Evolutionary conservation across 2,797 vertebrate species (phyloP).

Genomic region (Epinephelus malabaricus): DNA sequence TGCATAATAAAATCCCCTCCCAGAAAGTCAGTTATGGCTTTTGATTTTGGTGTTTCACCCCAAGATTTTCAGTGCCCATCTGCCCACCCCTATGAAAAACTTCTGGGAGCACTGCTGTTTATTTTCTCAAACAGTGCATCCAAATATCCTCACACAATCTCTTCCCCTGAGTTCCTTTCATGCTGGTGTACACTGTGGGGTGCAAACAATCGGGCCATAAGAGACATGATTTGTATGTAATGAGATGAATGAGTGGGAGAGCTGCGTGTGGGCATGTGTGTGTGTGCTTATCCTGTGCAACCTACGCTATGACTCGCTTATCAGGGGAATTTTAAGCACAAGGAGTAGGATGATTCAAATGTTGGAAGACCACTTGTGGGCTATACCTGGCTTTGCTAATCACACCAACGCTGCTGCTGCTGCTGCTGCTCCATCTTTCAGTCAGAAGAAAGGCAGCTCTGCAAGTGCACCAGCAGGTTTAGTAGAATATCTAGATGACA

Average conservation of each 20-base stretch:
- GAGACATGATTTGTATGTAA: conserved; percentile 68
- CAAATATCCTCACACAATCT: conserved; percentile 16
- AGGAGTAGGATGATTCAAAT: conserved; percentile 73
- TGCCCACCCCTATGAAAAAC: too few relatives aligned
- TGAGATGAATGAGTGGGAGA: conserved; percentile 75
- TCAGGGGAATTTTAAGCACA: conserved; percentile 62
- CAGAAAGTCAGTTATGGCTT: too few relatives aligned
- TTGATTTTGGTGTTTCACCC: too few relatives aligned
- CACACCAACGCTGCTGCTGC: conserved; percentile 70
- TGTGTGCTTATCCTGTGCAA: conserved; percentile 57
- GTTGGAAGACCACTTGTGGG: conserved; percentile 72
- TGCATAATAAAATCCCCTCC: too few relatives aligned
- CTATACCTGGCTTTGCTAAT: conserved; percentile 65
- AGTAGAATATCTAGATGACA: conserved; percentile 16
- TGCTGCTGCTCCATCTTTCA: conserved; percentile 46
- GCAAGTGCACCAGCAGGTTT: conserved; percentile 2
- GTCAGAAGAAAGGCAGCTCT: conserved; percentile 33
- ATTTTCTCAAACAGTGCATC: conserved; percentile 6
- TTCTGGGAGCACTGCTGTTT: too few relatives aligned
- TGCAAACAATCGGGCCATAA: conserved; percentile 43
- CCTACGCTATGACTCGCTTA: conserved; percentile 74
- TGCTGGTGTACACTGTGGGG: conserved; percentile 33
- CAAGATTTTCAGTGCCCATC: too few relatives aligned
- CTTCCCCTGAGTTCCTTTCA: conserved; percentile 21
- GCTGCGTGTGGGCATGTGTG: conserved; percentile 62